Base-by-base conservation (phyloP, 2,888 invertebrate species). In the Macrosoma leucophasiata region DNA sequence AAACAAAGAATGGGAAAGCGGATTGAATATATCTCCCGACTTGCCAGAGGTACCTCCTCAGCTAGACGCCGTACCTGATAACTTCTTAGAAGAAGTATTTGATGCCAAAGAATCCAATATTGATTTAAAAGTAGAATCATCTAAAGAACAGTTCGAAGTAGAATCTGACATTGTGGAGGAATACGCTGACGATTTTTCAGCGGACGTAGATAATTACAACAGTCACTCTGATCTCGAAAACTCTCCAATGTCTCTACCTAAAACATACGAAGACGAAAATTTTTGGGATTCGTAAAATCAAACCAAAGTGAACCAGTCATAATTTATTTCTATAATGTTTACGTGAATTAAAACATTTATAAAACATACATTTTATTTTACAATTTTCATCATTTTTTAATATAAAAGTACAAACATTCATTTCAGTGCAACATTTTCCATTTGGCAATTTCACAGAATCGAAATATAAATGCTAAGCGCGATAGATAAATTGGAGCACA, bases 371-470 rank as follows among this genome's bases (percentile, higher is more conserved):
- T 46, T 48, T 39, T 61, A 55, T 61, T 53, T 61, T 58, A 59
- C 54, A 61, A 55, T 64, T 62, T 59, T 54, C n/a, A 49, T 42
- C 40, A 38, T 52, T 46, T 61, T 62, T 57, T 54, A 48, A 68
- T 82, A 82, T 79, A 79, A 82, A 82, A 82, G 77, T 82, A 82
- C 78, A 82, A 82, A 82, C 64, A 59, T 70, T 60, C 59, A 43
- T 62, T 52, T 58, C 58, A 54, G 56, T 52, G 43, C 47, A 55
- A 61, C 55, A 46, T 47, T n/a, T n/a, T 52, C 48, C 53, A 44
- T 49, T 33, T 43, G 39, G n/a, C 38, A 41, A 38, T 48, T 46
- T 60, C 58, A 60, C 58, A 37, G 31, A 40, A 46, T 44, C 50
- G 35, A 39, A 52, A 46, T 58, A 63, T 70, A 74, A 75, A 72